These are phyloP conservation scores for Megamerina dolium DNA, from an alignment of 2,888 invertebrate genomes.

Conservation along the genomic window DNA sequence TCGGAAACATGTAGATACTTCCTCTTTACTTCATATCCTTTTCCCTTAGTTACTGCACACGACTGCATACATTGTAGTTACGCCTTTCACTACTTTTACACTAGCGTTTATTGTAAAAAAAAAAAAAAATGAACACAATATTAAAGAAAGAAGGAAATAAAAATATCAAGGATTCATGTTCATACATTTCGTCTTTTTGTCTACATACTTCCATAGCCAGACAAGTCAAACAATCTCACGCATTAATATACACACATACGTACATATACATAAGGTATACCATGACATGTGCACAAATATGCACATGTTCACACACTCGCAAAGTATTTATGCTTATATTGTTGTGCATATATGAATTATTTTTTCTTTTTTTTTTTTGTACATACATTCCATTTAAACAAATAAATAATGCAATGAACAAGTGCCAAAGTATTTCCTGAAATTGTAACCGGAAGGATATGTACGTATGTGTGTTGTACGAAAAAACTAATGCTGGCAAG, in stretches of 20 bases:
- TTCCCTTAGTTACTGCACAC: too few relatives aligned
- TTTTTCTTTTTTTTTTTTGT: constrained; percentile 6
- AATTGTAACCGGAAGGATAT: constrained; percentile 23
- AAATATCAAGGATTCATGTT: too few relatives aligned
- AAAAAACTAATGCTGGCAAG: too few relatives aligned
- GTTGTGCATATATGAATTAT: not conserved
- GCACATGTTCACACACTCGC: not conserved
- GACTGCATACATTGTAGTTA: too few relatives aligned
- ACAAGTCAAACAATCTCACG: too few relatives aligned
- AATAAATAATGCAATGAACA: constrained; percentile 24
- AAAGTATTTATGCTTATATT: not conserved
- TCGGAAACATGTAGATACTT: too few relatives aligned
- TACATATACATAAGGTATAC: not conserved
- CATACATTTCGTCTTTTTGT: too few relatives aligned
- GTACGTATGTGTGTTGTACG: constrained; percentile 11
- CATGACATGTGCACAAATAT: not conserved
- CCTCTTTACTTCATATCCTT: too few relatives aligned
- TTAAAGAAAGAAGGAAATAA: too few relatives aligned
- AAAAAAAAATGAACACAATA: not conserved
- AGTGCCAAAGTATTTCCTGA: constrained; percentile 30
- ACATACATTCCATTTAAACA: constrained; percentile 13
- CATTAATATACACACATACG: not conserved
- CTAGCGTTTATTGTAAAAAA: too few relatives aligned
- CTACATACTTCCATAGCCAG: too few relatives aligned
- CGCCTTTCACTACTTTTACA: too few relatives aligned